A percentile compares a stretch with the other conserved stretches of the same genome.
phyloP scores from a whole-genome alignment of 2,113 vertebrate genomes.

The Fulica atra region DNA sequence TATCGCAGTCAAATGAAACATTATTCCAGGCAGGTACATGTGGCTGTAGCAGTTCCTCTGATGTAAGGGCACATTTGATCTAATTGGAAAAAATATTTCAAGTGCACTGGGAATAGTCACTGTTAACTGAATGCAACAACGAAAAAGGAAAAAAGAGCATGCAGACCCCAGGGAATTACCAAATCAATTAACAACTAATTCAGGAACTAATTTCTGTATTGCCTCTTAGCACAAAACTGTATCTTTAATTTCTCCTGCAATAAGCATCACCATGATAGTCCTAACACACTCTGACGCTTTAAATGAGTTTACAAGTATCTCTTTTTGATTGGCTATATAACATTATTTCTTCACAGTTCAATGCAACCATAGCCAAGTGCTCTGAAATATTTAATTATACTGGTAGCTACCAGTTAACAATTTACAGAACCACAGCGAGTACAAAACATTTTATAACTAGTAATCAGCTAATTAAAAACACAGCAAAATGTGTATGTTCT shows the following conservation, averaged over 20 bases:
- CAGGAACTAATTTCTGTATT: conserved; percentile 88
- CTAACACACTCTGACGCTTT: conserved; percentile 78
- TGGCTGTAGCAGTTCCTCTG: conserved; percentile 12
- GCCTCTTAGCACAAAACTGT: conserved; percentile 89
- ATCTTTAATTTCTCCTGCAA: conserved; percentile 85
- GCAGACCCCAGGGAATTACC: conserved; percentile 85
- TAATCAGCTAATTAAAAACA: conserved; percentile 80
- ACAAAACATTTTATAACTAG: conserved; percentile 76
- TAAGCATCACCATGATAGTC: conserved; percentile 79
- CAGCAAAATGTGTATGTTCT: conserved; percentile 68
- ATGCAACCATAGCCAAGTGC: conserved; percentile 78
- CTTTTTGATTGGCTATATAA: conserved; percentile 84
- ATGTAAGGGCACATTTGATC: conserved; percentile 67
- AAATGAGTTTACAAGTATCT: conserved; percentile 86
- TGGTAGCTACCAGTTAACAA: conserved; percentile 80
- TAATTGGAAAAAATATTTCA: conserved; percentile 86
- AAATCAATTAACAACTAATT: conserved; percentile 96
- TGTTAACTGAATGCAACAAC: conserved; percentile 83
- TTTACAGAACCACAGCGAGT: conserved; percentile 73
- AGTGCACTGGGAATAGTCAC: conserved; percentile 80
- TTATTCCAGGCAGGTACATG: conserved; percentile 21
- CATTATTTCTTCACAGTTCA: conserved; percentile 87
- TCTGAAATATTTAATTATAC: conserved; percentile 84
- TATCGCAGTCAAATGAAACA: background rate
- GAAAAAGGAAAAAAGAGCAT: conserved; percentile 75